A percentile compares a stretch with the other conserved stretches of the same genome.
phyloP scores from a whole-genome alignment of 2,888 invertebrate genomes.

The Parnassius orleans region DNA sequence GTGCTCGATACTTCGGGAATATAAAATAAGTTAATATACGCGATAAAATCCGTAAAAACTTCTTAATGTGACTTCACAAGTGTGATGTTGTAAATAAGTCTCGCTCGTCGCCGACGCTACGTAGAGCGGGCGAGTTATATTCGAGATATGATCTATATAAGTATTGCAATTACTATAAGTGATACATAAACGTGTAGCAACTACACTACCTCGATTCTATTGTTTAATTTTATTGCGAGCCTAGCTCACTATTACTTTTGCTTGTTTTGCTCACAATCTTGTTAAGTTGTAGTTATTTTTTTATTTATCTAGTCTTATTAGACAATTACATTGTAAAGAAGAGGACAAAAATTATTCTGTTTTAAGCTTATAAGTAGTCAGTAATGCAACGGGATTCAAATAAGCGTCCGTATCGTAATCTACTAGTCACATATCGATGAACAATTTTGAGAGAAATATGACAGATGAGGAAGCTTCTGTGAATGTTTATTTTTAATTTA shows the following conservation, averaged over 20 bases:
- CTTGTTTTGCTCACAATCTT: slow-evolving; percentile 65
- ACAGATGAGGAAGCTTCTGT: slow-evolving; percentile 41
- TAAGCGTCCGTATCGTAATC: slow-evolving; percentile 51
- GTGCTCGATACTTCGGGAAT: no score
- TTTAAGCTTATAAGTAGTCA: slow-evolving; percentile 38
- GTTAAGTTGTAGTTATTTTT: slow-evolving; percentile 53
- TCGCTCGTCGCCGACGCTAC: slow-evolving; percentile 46
- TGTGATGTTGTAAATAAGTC: slow-evolving; percentile 74
- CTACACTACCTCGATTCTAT: slow-evolving; percentile 75
- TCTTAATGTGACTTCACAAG: slow-evolving; percentile 75
- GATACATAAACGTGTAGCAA: slow-evolving; percentile 72
- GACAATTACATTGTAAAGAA: slow-evolving; percentile 51
- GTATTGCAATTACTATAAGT: slow-evolving; percentile 48
- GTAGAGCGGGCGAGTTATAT: slow-evolving; percentile 42
- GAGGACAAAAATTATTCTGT: slow-evolving; percentile 42
- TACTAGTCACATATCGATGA: slow-evolving; percentile 66
- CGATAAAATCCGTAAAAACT: no score
- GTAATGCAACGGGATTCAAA: slow-evolving; percentile 48
- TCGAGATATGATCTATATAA: slow-evolving; percentile 45
- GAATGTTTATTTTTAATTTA: slow-evolving; percentile 40
- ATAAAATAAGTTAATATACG: no score
- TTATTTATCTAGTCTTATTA: slow-evolving; percentile 60
- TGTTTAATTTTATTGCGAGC: slow-evolving; percentile 60
- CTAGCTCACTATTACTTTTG: slow-evolving; percentile 66
- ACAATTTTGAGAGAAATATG: slow-evolving; percentile 48